A percentile compares a stretch with the other conserved stretches of the same genome.
Conservation (phyloP, 1,140 invertebrate species). For the Drosophila chauvacae region DNA sequence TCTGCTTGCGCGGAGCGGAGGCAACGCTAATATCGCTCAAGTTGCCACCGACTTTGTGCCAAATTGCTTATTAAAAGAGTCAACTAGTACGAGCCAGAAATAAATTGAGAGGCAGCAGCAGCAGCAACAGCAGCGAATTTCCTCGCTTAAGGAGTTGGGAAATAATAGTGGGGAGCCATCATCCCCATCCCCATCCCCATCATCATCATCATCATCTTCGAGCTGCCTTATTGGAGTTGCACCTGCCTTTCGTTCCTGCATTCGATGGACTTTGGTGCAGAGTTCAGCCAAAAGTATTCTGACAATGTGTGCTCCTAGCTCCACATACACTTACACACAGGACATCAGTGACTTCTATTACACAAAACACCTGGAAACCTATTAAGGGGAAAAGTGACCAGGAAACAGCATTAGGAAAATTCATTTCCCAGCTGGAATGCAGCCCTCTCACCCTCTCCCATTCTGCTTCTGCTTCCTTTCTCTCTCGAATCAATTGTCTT, state of each 20-base stretch:
- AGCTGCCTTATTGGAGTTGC: constrained; percentile 9
- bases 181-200: background rate
- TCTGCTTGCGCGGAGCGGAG: background rate
- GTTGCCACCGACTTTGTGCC: constrained; percentile 63
- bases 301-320: constrained; percentile 18
- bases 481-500: constrained; percentile 28
- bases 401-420: constrained; percentile 4
- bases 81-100: constrained; percentile 53
- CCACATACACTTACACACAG: background rate
- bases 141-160: constrained; percentile 15
- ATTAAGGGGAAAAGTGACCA: background rate
- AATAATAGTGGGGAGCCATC: constrained; percentile 26
- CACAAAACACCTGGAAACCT: background rate
- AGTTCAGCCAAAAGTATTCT: constrained; percentile 20
- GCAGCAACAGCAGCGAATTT: constrained; percentile 9
- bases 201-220: background rate
- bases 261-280: background rate
- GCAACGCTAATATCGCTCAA: constrained; percentile 44
- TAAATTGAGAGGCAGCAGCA: constrained; percentile 40
- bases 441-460: background rate
- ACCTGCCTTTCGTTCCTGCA: background rate
- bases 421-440: background rate
- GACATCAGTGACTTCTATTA: background rate
- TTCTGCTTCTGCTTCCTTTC: background rate
- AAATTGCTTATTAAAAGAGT: constrained; percentile 80